Base-by-base conservation (phyloP, 2,797 vertebrate species). In the Ctenosaura bakeri region DNA sequence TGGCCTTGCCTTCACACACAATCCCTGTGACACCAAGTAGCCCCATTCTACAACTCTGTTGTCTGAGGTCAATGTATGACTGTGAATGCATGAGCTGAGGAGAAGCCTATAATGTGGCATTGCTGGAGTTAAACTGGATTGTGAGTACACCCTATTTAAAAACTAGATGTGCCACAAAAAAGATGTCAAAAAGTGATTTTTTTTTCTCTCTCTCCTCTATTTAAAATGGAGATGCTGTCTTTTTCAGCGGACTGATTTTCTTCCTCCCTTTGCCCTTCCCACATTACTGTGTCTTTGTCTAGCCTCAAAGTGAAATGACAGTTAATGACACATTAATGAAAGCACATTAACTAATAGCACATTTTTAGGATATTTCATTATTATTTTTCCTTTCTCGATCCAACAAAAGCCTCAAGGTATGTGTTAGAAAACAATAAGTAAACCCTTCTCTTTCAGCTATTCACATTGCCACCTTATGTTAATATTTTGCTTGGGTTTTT, bases 241-340 rank as follows among this genome's bases (percentile, higher is more conserved):
- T 50, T 42, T 59, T 82, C 50, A 66, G 69, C 18, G 56, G 59
- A 74, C 46, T 35, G 26, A 46, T 74, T 81, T 74, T n/a, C 10
- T 13, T 16, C 29, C 24, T 2, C 2, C 18, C n/a, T 46, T 2
- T 22, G 10, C 6, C 22, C 82, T 35, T 66, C 29, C 62, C 8
- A 29, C 54, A 35, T 35, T 86, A 62, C 29, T 74, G 42, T 74
- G 84, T 50, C 38, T 46, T 90, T 90, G 89, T 82, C 89, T 90
- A 86, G 77, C 66, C 84, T 86, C 20, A 42, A 64, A 90, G 84
- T 79, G 54, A 81, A 86, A 62, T 82, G 77, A 90, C 82, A 46
- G 84, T 74, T 90, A 90, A 90, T 90, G 84, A 83, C 66, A 81
- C 84, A 62, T 86, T 86, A 90, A 90, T 90, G 84, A 86, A 86